These are phyloP conservation scores for Anorthoa munda DNA, from an alignment of 2,888 invertebrate species.

Conservation along the genomic window DNA sequence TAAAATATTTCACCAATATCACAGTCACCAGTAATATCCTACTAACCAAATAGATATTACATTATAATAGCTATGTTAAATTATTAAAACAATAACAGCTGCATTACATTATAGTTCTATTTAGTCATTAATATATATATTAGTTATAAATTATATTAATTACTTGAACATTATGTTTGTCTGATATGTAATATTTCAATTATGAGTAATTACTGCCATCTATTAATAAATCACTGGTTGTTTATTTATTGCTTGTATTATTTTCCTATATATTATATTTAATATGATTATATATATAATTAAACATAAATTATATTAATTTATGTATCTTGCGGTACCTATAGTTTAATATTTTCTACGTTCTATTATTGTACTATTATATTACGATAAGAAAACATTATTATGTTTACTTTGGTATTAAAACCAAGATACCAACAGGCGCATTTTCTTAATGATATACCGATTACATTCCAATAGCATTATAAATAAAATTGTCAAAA, in stretches of 20 bases:
- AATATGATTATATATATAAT: not conserved
- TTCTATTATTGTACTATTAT: not conserved
- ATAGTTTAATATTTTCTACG: not conserved
- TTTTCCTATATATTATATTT: constrained; percentile 13
- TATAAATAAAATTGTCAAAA: no score
- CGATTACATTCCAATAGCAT: no score
- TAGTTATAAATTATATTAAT: not conserved
- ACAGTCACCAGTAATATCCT: not conserved
- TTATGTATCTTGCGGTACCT: not conserved
- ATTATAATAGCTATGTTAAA: not conserved
- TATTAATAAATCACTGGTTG: constrained; percentile 24
- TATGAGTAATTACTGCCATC: not conserved
- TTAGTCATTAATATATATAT: not conserved
- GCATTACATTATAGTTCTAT: constrained; percentile 7
- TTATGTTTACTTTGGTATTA: no score
- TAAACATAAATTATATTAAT: not conserved
- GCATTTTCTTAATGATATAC: no score
- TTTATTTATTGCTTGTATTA: constrained; percentile 20
- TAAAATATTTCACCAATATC: not conserved
- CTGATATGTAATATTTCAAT: constrained; percentile 17
- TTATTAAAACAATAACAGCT: constrained; percentile 5
- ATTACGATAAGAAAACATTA: no score
- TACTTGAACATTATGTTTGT: constrained; percentile 6
- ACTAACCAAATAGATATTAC: not conserved
- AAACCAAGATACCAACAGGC: no score